Conservation (phyloP, 2,888 invertebrate species). For the Cephalotes varians region DNA sequence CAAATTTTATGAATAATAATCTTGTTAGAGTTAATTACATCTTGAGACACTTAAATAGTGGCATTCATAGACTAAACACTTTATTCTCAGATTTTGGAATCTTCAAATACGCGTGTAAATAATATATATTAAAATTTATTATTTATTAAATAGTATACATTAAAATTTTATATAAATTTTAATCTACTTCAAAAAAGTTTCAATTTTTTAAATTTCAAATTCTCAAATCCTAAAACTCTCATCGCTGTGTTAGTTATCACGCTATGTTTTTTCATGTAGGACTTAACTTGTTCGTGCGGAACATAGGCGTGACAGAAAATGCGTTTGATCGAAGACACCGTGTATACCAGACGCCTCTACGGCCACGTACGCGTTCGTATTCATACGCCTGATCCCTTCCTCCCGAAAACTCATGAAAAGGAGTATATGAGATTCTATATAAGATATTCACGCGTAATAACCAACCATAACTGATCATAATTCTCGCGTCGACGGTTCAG, state of each 20-base stretch:
- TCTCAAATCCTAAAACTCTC: background rate
- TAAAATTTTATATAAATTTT: background rate
- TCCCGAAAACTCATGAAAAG: conserved; percentile 17
- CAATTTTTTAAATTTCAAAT: background rate
- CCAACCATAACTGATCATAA: background rate
- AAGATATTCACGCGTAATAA: background rate
- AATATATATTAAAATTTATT: background rate
- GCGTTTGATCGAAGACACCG: conserved; percentile 25
- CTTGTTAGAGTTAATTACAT: background rate
- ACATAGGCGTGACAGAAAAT: background rate
- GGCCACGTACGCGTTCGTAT: conserved; percentile 18
- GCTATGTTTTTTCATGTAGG: background rate
- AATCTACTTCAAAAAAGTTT: background rate
- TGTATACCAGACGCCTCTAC: conserved; percentile 5
- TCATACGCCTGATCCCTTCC: background rate
- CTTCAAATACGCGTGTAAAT: background rate
- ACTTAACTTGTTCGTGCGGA: background rate
- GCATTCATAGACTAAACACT: background rate
- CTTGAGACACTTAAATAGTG: background rate
- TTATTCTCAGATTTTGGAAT: background rate
- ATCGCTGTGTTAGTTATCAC: background rate
- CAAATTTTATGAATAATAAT: background rate
- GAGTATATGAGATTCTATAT: conserved; percentile 12
- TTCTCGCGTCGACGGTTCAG: background rate
- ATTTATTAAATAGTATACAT: no score